Percentiles rank a stretch among this genome's conserved stretches.
phyloP scores from a whole-genome alignment of 2,797 vertebrate species.

The Erpetoichthys calabaricus region DNA sequence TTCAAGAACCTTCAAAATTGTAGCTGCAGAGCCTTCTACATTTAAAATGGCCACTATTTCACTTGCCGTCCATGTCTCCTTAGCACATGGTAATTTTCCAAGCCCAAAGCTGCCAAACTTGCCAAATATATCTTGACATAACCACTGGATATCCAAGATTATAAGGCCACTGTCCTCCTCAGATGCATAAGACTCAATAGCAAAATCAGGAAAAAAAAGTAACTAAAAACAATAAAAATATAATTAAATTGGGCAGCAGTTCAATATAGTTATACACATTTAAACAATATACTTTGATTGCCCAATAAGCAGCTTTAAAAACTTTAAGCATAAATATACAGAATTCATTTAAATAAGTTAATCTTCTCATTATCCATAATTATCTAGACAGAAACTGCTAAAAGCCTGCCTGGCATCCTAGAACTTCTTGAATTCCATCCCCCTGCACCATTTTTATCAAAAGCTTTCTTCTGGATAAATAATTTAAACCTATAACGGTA shows the following conservation, averaged over 20 bases:
- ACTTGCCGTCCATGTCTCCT: slow-evolving; percentile 6
- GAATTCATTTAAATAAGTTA: background rate
- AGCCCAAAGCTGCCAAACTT: slow-evolving; percentile 12
- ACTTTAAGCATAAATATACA: background rate
- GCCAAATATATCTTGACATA: slow-evolving; percentile 16
- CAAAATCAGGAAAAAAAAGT: background rate
- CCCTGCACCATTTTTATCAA: no score
- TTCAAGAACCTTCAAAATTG: slow-evolving; percentile 12
- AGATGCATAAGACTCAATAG: background rate
- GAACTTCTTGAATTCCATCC: no score
- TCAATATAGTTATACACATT: no score
- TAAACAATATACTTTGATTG: no score
- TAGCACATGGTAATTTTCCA: slow-evolving; percentile 9
- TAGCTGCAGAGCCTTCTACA: background rate
- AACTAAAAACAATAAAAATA: background rate
- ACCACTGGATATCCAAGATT: slow-evolving; percentile 14
- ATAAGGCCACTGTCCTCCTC: slow-evolving; percentile 4
- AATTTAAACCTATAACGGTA: no score
- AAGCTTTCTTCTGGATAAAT: no score
- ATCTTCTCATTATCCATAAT: no score
- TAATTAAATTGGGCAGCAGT: no score
- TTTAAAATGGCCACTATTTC: slow-evolving; percentile 8
- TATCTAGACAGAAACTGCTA: no score
- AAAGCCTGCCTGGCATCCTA: no score
- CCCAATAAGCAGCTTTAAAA: background rate